phyloP scores from a whole-genome alignment of 2,797 vertebrate species.

The Cynodonichthys magdalenae region DNA sequence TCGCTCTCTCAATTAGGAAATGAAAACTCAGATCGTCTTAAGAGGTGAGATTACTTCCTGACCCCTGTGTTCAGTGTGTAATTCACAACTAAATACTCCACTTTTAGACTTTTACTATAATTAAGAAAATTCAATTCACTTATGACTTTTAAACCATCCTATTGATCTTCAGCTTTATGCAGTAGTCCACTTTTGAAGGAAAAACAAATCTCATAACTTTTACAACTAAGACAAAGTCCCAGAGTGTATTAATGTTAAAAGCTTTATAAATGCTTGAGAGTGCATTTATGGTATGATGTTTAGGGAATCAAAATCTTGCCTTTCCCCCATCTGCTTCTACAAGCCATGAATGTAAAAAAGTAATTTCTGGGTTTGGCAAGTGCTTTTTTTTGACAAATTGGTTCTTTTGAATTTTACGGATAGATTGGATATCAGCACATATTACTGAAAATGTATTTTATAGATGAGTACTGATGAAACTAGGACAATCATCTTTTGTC shows the following conservation, averaged over 20 bases:
- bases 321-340: conserved; percentile 6
- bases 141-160: conserved; percentile 66
- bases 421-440: conserved; percentile 13
- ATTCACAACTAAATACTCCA: conserved; percentile 58
- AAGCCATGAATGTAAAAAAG: conserved; percentile 6
- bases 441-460: conserved; percentile 20
- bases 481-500: conserved; percentile 23
- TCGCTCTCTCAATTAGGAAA: conserved; percentile 74
- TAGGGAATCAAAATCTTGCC: conserved; percentile 23
- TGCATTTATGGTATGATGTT: conserved; percentile 44
- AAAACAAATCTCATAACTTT: conserved; percentile 41
- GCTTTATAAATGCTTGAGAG: conserved; percentile 41
- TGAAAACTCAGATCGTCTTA: conserved; percentile 70
- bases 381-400: conserved; percentile 30
- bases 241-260: conserved; percentile 59
- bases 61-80: conserved; percentile 59
- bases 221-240: conserved; percentile 53
- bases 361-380: conserved; percentile 9
- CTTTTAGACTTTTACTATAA: conserved; percentile 74
- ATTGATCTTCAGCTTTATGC: conserved; percentile 44
- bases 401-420: conserved; percentile 12
- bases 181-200: conserved; percentile 42
- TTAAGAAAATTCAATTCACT: conserved; percentile 79
- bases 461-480: conserved; percentile 34
- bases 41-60: conserved; percentile 64